These are phyloP conservation scores for Vulpes ferrilata DNA, from an alignment of 2,113 vertebrate genomes.

Conservation along the genomic window DNA sequence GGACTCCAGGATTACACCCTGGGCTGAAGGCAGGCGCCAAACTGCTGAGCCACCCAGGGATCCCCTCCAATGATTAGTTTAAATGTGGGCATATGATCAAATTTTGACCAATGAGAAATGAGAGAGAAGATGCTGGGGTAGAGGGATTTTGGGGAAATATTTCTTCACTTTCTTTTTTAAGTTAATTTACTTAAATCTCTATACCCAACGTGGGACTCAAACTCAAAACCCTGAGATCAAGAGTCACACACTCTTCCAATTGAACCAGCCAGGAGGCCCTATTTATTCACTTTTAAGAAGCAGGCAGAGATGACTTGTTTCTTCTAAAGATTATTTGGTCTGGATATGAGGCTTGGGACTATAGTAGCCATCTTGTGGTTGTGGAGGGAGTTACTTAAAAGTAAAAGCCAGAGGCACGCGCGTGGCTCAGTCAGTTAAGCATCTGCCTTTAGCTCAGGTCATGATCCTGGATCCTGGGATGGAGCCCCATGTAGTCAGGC, in stretches of 20 bases:
- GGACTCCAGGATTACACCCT: too few species aligned
- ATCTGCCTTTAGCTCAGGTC: too few species aligned
- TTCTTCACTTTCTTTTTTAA: neutral
- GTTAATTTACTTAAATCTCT: neutral
- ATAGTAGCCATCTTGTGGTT: neutral
- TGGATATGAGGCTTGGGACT: neutral
- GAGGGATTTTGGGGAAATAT: neutral
- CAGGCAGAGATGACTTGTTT: neutral
- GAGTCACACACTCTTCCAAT: neutral
- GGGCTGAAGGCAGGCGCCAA: too few species aligned
- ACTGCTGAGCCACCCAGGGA: too few species aligned
- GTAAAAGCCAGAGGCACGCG: neutral
- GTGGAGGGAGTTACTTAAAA: neutral
- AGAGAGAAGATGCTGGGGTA: neutral
- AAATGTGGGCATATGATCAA: neutral
- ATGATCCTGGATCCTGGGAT: too few species aligned
- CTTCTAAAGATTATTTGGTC: neutral
- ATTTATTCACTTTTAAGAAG: neutral
- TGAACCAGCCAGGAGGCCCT: neutral
- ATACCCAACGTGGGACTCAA: neutral
- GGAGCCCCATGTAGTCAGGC: too few species aligned
- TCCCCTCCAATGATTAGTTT: neutral
- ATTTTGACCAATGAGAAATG: neutral
- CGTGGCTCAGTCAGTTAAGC: too few species aligned
- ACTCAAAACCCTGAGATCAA: neutral